Evolutionary conservation across 2,797 vertebrate genomes (phyloP).

Genomic region (Hirundo rustica): DNA sequence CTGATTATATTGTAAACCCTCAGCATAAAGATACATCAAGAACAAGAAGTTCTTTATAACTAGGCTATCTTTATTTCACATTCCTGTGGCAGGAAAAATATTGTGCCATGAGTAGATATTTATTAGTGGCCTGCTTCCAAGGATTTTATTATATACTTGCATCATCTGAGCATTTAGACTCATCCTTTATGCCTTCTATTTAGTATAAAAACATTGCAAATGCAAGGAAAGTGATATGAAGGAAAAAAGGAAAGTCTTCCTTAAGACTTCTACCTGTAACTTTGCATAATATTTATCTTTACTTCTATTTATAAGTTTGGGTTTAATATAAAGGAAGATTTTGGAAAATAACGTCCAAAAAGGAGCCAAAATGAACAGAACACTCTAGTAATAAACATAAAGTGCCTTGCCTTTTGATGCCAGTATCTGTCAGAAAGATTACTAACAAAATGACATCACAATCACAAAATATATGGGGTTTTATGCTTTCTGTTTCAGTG

Average conservation of each 20-base stretch:
- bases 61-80: background rate
- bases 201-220: background rate
- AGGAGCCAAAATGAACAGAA: background rate
- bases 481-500: constrained; percentile 61
- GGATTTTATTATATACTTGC: background rate
- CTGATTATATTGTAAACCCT: background rate
- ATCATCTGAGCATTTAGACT: background rate
- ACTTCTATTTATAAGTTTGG: background rate
- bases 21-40: background rate
- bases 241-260: background rate
- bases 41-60: background rate
- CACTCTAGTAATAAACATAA: background rate
- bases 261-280: background rate
- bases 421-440: background rate
- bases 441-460: background rate
- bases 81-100: background rate
- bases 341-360: background rate
- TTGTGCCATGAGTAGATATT: background rate
- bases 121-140: background rate
- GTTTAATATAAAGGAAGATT: background rate
- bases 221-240: background rate
- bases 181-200: background rate
- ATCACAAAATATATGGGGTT: background rate
- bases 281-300: background rate
- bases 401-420: background rate